Conservation (phyloP, 2,888 invertebrate species). For the Campopleginae sp. region DNA sequence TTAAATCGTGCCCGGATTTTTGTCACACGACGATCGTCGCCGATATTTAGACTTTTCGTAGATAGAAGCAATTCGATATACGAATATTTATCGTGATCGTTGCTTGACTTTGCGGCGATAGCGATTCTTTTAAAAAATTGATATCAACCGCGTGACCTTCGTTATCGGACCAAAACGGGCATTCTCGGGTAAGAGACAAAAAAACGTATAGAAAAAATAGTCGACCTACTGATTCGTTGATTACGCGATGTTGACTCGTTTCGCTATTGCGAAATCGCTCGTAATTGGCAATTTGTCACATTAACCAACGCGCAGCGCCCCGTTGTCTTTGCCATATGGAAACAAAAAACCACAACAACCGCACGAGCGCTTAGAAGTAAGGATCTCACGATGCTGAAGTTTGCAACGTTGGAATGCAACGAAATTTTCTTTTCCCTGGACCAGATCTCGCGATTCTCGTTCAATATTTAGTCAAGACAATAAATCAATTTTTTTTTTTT, state of each 20-base stretch:
- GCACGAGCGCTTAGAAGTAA: neutral
- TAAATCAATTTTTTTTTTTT: no score
- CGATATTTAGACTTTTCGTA: neutral
- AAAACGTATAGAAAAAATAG: neutral
- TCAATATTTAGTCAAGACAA: no score
- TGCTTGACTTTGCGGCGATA: neutral
- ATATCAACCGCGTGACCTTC: neutral
- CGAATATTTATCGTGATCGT: neutral
- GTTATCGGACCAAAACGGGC: neutral
- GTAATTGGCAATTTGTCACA: neutral
- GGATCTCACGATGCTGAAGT: no score
- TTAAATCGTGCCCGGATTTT: no score
- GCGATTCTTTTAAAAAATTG: neutral
- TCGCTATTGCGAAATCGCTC: neutral
- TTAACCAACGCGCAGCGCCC: neutral
- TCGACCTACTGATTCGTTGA: neutral
- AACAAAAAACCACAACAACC: neutral
- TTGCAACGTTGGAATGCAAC: no score
- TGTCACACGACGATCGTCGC: neutral
- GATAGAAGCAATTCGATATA: neutral
- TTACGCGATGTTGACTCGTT: constrained; percentile 3
- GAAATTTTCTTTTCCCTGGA: no score
- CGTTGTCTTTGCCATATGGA: neutral
- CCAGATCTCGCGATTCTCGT: no score
- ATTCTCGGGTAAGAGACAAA: neutral